Evolutionary conservation across 2,888 invertebrate species (phyloP), one percentile per base, ranked within the genome.

Genomic region (Carcina quercana): DNA sequence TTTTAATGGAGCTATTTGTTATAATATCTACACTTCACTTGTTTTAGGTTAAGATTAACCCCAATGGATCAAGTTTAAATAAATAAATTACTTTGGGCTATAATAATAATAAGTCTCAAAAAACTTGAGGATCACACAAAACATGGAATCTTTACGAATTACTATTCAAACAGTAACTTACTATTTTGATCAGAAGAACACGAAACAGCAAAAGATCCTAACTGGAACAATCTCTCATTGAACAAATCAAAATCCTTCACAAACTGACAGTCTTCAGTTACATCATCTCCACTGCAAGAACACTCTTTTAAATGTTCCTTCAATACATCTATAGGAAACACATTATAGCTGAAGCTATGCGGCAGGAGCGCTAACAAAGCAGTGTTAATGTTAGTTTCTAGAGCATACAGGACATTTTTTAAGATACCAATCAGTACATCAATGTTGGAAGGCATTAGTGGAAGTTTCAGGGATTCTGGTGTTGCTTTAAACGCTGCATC

Each of bases 181-280:
- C 83, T 67, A 43, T 59, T 64, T 38, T 75, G 65, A 60, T 80
- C 80, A 17, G 74, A 79, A 14, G 79, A 79, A 50, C 79, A 80
- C 3, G 90, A 88, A 25, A 90, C 84, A n/a, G 91, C 89, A 67
- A 91, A 91, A 28, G 88, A 76, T 26, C 90, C 91, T 48, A 91
- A 89, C 53, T 91, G 90, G 67, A 89, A 72, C 28, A 89, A 69
- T 45, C 89, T 86, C 53, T 91, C 91, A 49, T 88, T 87, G 37
- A 88, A 85, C 40, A 88, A 70, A 76, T 91, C 91, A 67, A 90
- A 89, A 19, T 87, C 86, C 38, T 86, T 87, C 7, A 89, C 82
- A 36, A 82, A 70, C 14, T 56, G 51, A 36, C 86, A 86, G 27
- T 88, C 65, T 45, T 87, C 86, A 1, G 52, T 50, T 5, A 53